Percentiles rank a stretch among this genome's conserved stretches.
Evolutionary conservation across 2,113 vertebrate species (phyloP).

Genomic region (Podarcis muralis): DNA sequence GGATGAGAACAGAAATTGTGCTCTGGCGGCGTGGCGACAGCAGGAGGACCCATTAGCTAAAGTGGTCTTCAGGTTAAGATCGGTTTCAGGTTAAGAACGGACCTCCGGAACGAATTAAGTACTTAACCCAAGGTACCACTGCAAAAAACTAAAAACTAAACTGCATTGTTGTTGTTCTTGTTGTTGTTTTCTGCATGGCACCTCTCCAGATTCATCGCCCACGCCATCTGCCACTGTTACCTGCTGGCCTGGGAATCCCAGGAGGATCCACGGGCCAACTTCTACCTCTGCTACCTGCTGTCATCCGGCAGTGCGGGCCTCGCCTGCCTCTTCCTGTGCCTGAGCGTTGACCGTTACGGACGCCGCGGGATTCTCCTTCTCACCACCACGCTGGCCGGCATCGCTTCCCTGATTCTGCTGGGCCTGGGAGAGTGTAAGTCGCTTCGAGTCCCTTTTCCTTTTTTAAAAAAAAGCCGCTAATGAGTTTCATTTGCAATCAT

Average conservation of each 20-base stretch:
- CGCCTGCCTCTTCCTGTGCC: constrained; percentile 85
- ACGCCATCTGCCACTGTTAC: constrained; percentile 90
- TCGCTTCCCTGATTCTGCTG: constrained; percentile 86
- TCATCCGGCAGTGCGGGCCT: constrained; percentile 84
- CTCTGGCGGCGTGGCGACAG: no score
- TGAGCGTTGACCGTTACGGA: constrained; percentile 84
- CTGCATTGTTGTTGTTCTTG: no score
- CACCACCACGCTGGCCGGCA: constrained; percentile 85
- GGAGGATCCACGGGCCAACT: constrained; percentile 79
- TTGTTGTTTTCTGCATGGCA: not conserved
- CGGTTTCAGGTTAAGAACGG: no score
- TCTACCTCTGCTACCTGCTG: constrained; percentile 88
- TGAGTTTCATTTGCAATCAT: no score
- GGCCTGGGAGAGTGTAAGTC: constrained; percentile 88
- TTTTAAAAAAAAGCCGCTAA: no score
- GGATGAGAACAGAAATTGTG: no score
- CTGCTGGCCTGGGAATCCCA: constrained; percentile 78
- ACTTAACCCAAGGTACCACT: no score
- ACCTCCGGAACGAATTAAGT: no score
- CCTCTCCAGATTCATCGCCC: constrained; percentile 84
- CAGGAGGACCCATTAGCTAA: no score
- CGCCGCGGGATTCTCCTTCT: constrained; percentile 89
- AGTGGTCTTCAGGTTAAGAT: no score
- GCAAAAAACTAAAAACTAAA: not conserved
- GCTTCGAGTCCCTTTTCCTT: no score